Evolutionary conservation across 2,113 vertebrate species (phyloP), one percentile per base, ranked within the genome.

Genomic region (Platanista minor): DNA sequence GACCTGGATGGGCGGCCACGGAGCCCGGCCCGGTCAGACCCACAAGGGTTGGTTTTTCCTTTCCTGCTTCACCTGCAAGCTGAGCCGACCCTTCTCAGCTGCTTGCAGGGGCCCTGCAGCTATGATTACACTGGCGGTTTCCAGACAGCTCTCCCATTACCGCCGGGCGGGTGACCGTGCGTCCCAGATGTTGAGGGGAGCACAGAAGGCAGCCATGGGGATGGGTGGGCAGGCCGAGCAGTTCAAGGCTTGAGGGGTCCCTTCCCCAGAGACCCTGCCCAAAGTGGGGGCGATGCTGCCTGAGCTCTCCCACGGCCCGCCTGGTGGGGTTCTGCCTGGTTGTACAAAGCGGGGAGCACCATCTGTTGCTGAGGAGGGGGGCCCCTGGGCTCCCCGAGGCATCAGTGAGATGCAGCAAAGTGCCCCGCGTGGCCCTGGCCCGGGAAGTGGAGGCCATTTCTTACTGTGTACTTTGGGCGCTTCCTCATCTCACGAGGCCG

Each of bases 391-490:
- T 59, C 46, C 41, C 2, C 0, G 2, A 20, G 46, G 11, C 59
- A 41, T n/a, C 27, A 1, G 29, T 9, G 49, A 57, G 15, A 41
- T 36, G 41, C 46, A 61, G 31, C 84, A 1, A 25, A 54, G 82
- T 33, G 18, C 57, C 46, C 5, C 2, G 7, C 1, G 1, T 31
- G 64, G 10, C 23, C 0, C 23, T 13, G 36, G 8, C 17, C 72
- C 21, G 0, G 59, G 80, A 36, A n/a, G 75, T 13, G 5, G 59
- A 74, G 43, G 75, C 31, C 25, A 3, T 10, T 77, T 64, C 33
- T 54, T 13, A 23, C 62, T 1, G 27, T 10, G 27, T 14, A 9
- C 15, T 4, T 7, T 1, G 39, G 36, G 8, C 8, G 2, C 64
- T 13, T 25, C 69, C 9, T 6, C 67, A 52, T 15, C 82, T 31